Evolutionary conservation across 2,113 vertebrate genomes (phyloP).

Genomic region (Clarias gariepinus): DNA sequence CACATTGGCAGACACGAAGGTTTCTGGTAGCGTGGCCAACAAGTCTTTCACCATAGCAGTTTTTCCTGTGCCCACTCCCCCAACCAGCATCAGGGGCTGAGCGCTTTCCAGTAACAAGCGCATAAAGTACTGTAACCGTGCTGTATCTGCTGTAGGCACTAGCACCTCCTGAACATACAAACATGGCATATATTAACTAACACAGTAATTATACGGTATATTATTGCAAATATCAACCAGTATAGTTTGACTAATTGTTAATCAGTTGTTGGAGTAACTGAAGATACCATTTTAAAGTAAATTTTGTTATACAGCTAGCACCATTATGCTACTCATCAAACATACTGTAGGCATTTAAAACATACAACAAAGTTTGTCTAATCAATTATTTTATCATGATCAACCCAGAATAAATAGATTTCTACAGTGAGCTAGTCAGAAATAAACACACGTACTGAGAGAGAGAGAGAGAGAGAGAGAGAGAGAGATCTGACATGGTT

Average conservation of each 20-base stretch:
- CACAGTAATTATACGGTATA: background rate
- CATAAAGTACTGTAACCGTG: conserved; percentile 70
- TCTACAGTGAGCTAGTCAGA: background rate
- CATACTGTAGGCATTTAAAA: background rate
- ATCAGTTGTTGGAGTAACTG: background rate
- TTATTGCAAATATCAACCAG: background rate
- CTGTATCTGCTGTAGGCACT: conserved; percentile 67
- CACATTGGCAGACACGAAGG: conserved; percentile 64
- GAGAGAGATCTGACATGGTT: background rate
- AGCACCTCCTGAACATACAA: conserved; percentile 60
- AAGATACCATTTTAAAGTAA: background rate
- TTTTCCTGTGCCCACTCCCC: conserved; percentile 73
- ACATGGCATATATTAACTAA: background rate
- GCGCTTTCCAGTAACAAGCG: conserved; percentile 71
- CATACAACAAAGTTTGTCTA: background rate
- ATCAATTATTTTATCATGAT: background rate
- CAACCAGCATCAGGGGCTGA: conserved; percentile 69
- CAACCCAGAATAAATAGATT: background rate
- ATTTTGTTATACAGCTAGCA: background rate
- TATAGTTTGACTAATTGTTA: no score
- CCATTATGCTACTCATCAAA: background rate
- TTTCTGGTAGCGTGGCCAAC: conserved; percentile 69
- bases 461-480: background rate
- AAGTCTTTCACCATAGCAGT: conserved; percentile 67
- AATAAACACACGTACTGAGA: background rate